Conservation (phyloP, 2,113 vertebrate species). For the Callorhinus ursinus region DNA sequence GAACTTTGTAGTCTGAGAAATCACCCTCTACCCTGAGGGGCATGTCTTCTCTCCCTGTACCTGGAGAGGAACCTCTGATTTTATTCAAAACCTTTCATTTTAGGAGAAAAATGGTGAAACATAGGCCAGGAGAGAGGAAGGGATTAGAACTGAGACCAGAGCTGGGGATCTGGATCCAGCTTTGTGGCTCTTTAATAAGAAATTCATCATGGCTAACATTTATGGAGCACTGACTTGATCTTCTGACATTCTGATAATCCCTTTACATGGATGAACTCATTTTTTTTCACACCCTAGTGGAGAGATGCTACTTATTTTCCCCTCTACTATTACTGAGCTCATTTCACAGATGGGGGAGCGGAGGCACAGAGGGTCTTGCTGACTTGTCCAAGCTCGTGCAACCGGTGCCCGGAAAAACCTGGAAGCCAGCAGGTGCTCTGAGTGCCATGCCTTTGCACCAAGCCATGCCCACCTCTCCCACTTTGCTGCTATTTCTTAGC, state of each 20-base stretch:
- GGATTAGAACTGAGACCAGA: not conserved
- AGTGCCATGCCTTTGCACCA: rapidly evolving
- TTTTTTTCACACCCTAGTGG: too few species aligned
- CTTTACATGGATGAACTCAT: rapidly evolving
- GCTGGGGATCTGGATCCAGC: not conserved
- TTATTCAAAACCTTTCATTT: not conserved
- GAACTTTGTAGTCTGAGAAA: not conserved
- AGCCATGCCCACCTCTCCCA: rapidly evolving
- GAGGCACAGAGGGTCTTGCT: not conserved
- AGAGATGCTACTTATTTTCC: rapidly evolving
- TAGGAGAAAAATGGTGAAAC: not conserved
- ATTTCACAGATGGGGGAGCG: not conserved
- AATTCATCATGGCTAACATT: not conserved
- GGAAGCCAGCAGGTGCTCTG: not conserved
- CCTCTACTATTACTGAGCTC: not conserved
- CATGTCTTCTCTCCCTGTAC: not conserved
- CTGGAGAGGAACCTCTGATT: not conserved
- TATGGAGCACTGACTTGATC: not conserved
- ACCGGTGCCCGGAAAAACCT: rapidly evolving
- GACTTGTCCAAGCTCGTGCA: not conserved
- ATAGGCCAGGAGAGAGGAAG: not conserved
- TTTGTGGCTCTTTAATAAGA: not conserved
- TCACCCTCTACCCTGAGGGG: too few species aligned
- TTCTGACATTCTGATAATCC: not conserved
- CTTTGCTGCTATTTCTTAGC: not conserved